Percentiles rank a stretch among this genome's conserved stretches.
phyloP scores from a whole-genome alignment of 2,113 vertebrate genomes.

The Ammospiza nelsoni region DNA sequence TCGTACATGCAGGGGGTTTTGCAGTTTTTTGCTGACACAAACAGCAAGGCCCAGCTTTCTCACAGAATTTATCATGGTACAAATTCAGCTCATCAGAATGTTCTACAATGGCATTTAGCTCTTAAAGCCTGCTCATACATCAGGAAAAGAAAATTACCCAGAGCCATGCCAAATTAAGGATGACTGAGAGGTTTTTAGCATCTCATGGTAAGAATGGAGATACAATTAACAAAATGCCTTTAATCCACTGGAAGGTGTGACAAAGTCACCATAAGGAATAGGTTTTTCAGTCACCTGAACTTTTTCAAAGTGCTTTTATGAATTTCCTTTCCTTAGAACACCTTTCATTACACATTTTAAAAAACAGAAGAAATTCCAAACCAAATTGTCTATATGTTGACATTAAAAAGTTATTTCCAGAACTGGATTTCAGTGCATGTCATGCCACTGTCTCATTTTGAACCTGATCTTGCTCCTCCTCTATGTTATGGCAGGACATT shows the following conservation, averaged over 20 bases:
- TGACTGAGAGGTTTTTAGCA: background rate
- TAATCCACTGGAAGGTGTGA: background rate
- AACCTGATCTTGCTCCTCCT: constrained; percentile 22
- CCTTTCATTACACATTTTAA: background rate
- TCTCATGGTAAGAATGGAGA: background rate
- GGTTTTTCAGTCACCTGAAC: background rate
- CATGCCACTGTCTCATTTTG: background rate
- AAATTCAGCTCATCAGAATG: background rate
- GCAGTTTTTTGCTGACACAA: background rate
- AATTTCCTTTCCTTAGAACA: background rate
- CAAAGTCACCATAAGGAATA: background rate
- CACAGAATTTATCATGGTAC: background rate
- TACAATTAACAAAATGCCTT: background rate
- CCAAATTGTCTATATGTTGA: background rate
- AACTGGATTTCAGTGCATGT: background rate
- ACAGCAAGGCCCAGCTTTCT: background rate
- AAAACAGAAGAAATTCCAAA: background rate
- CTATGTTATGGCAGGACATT: background rate
- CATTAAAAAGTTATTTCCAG: background rate
- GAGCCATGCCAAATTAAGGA: background rate
- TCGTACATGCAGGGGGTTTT: background rate
- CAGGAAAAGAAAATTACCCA: background rate
- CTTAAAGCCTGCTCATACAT: background rate
- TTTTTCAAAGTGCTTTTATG: background rate
- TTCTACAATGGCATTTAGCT: background rate